These are phyloP conservation scores for Platycercus adscitus DNA, from an alignment of 2,113 vertebrate genomes.

Conservation along the genomic window DNA sequence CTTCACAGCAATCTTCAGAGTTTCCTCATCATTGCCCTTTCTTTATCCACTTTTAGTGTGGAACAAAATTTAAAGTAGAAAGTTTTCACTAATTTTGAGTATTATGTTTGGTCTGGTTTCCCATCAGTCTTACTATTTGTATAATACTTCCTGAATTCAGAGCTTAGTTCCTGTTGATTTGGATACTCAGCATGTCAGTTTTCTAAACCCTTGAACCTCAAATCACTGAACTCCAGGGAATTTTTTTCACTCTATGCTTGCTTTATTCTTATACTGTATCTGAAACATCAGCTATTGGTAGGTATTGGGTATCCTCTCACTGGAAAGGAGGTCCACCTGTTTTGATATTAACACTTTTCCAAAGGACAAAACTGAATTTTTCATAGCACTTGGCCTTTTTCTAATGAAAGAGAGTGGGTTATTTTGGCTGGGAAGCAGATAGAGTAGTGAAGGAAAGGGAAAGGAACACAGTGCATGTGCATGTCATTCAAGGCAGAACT, in stretches of 20 bases:
- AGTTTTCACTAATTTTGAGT: neutral
- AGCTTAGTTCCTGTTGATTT: neutral
- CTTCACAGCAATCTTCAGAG: neutral
- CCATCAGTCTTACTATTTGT: neutral
- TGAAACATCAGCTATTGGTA: neutral
- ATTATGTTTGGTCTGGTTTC: neutral
- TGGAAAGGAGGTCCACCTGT: neutral
- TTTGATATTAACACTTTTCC: neutral
- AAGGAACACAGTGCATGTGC: neutral
- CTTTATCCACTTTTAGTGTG: neutral
- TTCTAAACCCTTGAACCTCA: neutral
- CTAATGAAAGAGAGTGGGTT: neutral
- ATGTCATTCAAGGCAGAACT: neutral
- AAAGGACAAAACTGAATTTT: neutral
- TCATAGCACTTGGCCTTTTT: neutral
- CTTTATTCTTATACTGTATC: neutral
- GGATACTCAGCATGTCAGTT: neutral
- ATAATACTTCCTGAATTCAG: neutral
- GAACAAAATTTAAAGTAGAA: neutral
- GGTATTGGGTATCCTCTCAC: neutral
- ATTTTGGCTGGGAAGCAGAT: neutral
- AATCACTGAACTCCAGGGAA: neutral
- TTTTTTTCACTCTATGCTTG: neutral
- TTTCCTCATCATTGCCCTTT: neutral
- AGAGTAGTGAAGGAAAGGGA: neutral